Percentiles rank a stretch among this genome's conserved stretches.
These are phyloP conservation scores for Colaptes auratus DNA, from an alignment of 2,113 vertebrate genomes.

Conservation along the genomic window DNA sequence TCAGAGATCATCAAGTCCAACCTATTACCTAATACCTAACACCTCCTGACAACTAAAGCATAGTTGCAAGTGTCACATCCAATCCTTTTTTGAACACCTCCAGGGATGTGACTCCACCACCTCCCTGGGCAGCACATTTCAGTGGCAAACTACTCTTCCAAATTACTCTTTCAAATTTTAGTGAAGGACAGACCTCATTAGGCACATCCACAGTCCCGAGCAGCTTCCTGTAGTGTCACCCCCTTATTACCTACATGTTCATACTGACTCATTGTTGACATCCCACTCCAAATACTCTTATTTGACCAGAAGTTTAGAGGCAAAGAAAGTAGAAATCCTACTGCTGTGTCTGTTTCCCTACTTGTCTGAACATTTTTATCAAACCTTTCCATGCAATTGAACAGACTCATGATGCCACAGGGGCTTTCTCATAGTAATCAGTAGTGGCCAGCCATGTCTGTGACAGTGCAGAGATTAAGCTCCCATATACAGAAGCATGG, in stretches of 20 bases:
- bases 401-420: background rate
- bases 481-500: background rate
- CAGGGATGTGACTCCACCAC: no score
- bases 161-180: background rate
- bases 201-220: background rate
- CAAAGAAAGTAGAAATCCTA: background rate
- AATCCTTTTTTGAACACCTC: no score
- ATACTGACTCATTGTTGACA: background rate
- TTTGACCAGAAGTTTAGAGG: background rate
- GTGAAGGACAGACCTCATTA: no score
- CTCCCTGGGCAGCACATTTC: no score
- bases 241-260: background rate
- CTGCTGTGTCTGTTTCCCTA: background rate
- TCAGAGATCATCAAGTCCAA: no score
- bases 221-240: background rate
- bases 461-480: background rate
- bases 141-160: no score
- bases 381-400: background rate
- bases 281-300: background rate
- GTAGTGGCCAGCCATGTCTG: fast-evolving
- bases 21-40: no score
- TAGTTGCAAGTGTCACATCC: no score
- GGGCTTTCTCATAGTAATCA: background rate
- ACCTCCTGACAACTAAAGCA: no score
- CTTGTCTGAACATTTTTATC: background rate